Evolutionary conservation across 2,888 invertebrate genomes (phyloP), one percentile per base, ranked within the genome.

Genomic region (Crossocerus cetratus): DNA sequence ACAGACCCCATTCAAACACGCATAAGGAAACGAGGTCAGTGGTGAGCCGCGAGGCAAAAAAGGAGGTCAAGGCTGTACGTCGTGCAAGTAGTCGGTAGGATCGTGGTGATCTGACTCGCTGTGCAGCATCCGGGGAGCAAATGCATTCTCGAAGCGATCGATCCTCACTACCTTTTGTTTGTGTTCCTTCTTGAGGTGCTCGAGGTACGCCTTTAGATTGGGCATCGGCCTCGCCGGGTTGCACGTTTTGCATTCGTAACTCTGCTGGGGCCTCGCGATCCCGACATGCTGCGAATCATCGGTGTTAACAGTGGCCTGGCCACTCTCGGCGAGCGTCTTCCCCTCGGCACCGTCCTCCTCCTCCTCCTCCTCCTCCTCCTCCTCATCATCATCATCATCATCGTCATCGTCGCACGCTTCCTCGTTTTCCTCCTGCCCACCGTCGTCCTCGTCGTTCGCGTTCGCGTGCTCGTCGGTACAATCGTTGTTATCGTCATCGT

Each of bases 211-310:
- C 62, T 85, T 86, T 16, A 88, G 81, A 57, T 72, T 86, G 0
- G 83, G 32, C 45, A 69, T 82, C 58, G 69, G 83, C 18, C 83
- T 85, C 0, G 83, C 57, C 0, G 83, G 89, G 78, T 84, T 90
- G 83, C 87, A 91, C 61, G 73, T 89, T 84, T 86, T 91, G 77
- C 84, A 92, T 65, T 86, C 86, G 78, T 86, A 85, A 72, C 66
- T 81, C 61, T 80, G 85, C 14, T 90, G 90, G 42, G 78, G 66
- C 62, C 81, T 84, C 8, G 71, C 60, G 42, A 49, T 49, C 49
- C 49, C 16, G 16, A 49, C 1, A n/a, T n/a, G n/a, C n/a, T n/a
- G n/a, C n/a, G n/a, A n/a, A 49, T 53, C 66, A 13, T 76, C 69
- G 23, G n/a, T 49, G 43, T 70, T 70, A 20, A 59, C 2, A 57